Evolutionary conservation across 2,797 vertebrate genomes (phyloP).

Genomic region (Tenualosa thibaudeaui): DNA sequence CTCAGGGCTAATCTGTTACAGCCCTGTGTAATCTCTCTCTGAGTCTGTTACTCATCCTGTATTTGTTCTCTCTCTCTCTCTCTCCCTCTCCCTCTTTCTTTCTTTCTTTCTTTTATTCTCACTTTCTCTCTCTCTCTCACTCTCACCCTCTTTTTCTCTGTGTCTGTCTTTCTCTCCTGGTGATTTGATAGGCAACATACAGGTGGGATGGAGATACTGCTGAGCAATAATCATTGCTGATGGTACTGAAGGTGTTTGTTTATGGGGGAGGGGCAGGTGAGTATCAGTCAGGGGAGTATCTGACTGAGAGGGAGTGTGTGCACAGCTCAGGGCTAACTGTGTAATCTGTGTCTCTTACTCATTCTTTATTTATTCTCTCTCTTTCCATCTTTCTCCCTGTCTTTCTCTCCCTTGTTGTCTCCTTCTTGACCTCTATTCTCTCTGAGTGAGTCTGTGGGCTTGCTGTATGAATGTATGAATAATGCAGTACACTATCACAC

Average conservation of each 20-base stretch:
- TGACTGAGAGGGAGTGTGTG: not conserved
- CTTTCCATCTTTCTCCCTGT: not conserved
- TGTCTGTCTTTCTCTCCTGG: too few relatives aligned
- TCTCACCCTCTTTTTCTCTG: not conserved
- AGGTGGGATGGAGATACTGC: too few relatives aligned
- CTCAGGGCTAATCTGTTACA: too few relatives aligned
- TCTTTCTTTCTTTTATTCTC: not conserved
- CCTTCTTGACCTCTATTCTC: slow-evolving; percentile 16
- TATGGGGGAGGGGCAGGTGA: too few relatives aligned
- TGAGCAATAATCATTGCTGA: too few relatives aligned
- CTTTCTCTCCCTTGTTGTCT: not conserved
- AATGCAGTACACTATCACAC: not conserved
- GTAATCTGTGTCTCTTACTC: not conserved
- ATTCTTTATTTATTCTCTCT: not conserved
- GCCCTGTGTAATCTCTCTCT: not conserved
- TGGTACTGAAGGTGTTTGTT: too few relatives aligned
- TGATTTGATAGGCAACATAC: too few relatives aligned
- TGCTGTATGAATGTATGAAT: not conserved
- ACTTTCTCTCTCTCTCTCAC: not conserved
- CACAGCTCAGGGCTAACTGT: not conserved
- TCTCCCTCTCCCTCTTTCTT: not conserved
- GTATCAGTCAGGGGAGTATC: too few relatives aligned
- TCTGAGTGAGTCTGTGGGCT: slow-evolving; percentile 12
- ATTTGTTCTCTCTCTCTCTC: too few relatives aligned
- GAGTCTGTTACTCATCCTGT: not conserved